A percentile compares a stretch with the other conserved stretches of the same genome.
Evolutionary conservation across 2,113 vertebrate species (phyloP).

Genomic region (Telmatochromis bifrenatus): DNA sequence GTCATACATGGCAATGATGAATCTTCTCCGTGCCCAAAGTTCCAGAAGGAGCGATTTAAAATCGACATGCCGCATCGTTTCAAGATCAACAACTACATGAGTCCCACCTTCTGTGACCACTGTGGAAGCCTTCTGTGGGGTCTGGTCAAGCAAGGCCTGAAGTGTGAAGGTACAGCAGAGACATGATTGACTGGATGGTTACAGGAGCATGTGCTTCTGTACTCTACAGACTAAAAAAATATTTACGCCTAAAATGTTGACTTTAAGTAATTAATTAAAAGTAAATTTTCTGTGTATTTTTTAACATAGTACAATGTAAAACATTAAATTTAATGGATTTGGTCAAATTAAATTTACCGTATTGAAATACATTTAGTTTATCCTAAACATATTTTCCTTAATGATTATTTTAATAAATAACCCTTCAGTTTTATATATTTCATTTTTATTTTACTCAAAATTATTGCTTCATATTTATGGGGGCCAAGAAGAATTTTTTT

Average conservation of each 20-base stretch:
- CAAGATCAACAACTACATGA: constrained; percentile 96
- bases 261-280: not conserved
- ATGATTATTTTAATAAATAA: not conserved
- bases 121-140: constrained; percentile 98
- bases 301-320: not conserved
- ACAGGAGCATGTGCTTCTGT: not conserved
- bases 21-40: constrained; percentile 68
- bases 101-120: constrained; percentile 98
- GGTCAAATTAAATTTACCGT: not conserved
- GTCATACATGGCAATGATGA: not conserved
- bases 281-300: not conserved
- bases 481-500: not conserved
- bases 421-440: not conserved
- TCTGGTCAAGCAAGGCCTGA: constrained; percentile 93
- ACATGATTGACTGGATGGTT: not conserved
- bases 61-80: constrained; percentile 98
- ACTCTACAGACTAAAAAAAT: not conserved
- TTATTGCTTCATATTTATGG: not conserved
- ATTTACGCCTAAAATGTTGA: not conserved
- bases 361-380: not conserved
- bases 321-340: not conserved
- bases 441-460: not conserved
- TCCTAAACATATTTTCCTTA: not conserved
- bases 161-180: constrained; percentile 87
- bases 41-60: constrained; percentile 99